Conservation (phyloP, 2,113 vertebrate species). For the Hydropotes inermis region DNA sequence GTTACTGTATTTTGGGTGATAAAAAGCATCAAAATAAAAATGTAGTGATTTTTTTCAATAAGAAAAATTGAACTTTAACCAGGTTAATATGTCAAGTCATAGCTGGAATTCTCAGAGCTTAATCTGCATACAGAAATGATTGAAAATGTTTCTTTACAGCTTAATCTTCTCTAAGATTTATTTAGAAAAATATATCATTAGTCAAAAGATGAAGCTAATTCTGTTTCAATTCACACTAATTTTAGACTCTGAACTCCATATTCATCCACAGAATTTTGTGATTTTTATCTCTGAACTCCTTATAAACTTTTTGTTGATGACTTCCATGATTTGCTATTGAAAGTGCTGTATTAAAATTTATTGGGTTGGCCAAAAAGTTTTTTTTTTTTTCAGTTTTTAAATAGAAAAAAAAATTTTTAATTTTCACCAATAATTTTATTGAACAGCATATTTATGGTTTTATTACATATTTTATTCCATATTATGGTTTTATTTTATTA, state of each 20-base stretch:
- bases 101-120: neutral
- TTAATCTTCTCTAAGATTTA: neutral
- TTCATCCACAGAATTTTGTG: neutral
- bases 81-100: neutral
- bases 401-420: neutral
- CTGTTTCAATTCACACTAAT: neutral
- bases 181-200: neutral
- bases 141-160: neutral
- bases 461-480: neutral
- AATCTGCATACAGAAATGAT: neutral
- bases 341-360: neutral
- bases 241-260: neutral
- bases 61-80: neutral
- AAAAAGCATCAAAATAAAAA: slow-evolving; percentile 21
- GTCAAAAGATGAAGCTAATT: neutral
- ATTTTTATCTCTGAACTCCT: neutral
- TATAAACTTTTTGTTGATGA: neutral
- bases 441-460: neutral
- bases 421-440: neutral
- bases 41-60: neutral
- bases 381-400: neutral
- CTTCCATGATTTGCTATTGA: neutral
- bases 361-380: neutral
- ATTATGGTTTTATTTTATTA: neutral
- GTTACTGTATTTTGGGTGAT: neutral